Percentiles rank a stretch among this genome's conserved stretches.
Conservation (phyloP, 2,888 invertebrate species). For the Odontothrips loti region DNA sequence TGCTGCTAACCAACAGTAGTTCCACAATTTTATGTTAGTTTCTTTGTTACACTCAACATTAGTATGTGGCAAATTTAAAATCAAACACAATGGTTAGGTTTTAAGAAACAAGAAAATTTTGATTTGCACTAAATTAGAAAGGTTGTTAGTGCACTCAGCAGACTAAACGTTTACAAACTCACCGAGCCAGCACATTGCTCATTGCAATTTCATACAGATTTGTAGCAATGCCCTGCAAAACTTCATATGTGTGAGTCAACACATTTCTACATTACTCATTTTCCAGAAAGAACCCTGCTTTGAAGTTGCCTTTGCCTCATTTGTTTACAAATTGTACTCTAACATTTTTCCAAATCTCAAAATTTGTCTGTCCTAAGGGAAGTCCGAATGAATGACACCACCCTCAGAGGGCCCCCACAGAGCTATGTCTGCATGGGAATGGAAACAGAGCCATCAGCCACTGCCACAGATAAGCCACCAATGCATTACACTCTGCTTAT, state of each 20-base stretch:
- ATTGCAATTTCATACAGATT: not conserved
- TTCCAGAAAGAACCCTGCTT: not conserved
- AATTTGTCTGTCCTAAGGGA: not conserved
- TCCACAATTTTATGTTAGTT: too few species aligned
- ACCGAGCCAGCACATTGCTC: not conserved
- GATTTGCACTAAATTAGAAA: not conserved
- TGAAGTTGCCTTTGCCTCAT: not conserved
- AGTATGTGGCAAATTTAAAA: not conserved
- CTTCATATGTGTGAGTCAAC: not conserved
- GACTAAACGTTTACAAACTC: not conserved
- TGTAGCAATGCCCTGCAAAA: not conserved
- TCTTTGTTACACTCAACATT: not conserved
- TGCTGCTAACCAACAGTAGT: too few species aligned
- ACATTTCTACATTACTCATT: not conserved
- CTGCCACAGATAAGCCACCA: slow-evolving; percentile 6
- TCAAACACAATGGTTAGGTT: not conserved
- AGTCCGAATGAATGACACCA: not conserved
- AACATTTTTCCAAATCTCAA: not conserved
- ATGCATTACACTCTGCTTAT: not conserved
- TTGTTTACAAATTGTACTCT: not conserved
- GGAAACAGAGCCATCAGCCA: not conserved
- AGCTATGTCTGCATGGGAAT: not conserved
- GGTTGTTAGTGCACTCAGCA: not conserved
- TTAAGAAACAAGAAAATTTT: not conserved
- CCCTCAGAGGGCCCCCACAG: not conserved